Percentiles rank a stretch among this genome's conserved stretches.
These are phyloP conservation scores for Macrocentrus cingulum DNA, from an alignment of 1,140 invertebrate species.

Conservation along the genomic window DNA sequence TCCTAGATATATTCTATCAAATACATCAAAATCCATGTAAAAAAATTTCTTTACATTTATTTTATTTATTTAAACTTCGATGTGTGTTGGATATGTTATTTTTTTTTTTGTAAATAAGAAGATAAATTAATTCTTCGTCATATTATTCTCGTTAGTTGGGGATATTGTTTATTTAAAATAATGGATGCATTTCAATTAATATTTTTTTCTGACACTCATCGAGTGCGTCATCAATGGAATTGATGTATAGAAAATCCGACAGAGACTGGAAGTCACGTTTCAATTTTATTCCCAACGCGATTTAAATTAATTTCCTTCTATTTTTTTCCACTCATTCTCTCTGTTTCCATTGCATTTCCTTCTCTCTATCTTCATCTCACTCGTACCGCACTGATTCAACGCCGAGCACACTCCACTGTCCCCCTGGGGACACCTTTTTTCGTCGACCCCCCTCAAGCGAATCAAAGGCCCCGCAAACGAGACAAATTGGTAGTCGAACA, in stretches of 20 bases:
- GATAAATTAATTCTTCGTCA: no score
- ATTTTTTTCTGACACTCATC: not conserved
- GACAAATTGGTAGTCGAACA: conserved; percentile 40
- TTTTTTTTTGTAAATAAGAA: no score
- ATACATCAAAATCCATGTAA: no score
- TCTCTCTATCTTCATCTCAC: not conserved
- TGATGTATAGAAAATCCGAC: conserved; percentile 7
- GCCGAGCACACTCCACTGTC: conserved; percentile 2
- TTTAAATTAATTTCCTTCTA: conserved; percentile 22
- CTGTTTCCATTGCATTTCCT: conserved; percentile 4
- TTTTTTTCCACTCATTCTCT: conserved; percentile 10
- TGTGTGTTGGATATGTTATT: no score
- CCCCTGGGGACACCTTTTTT: conserved; percentile 13
- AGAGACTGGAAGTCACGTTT: conserved; percentile 14
- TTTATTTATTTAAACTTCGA: no score
- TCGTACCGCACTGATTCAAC: conserved; percentile 4
- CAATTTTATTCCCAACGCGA: conserved; percentile 20
- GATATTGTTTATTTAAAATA: no score
- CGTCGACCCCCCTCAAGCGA: conserved; percentile 3
- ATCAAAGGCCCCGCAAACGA: conserved; percentile 32
- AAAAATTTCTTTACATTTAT: no score
- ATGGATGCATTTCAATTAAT: not conserved
- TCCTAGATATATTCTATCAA: no score
- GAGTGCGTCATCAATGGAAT: conserved; percentile 10
- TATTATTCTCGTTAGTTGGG: no score